Evolutionary conservation across 92 coral and sea anemone genomes (phyloP), one percentile per base, ranked within the genome.

Genomic region (Heteractis magnifica): DNA sequence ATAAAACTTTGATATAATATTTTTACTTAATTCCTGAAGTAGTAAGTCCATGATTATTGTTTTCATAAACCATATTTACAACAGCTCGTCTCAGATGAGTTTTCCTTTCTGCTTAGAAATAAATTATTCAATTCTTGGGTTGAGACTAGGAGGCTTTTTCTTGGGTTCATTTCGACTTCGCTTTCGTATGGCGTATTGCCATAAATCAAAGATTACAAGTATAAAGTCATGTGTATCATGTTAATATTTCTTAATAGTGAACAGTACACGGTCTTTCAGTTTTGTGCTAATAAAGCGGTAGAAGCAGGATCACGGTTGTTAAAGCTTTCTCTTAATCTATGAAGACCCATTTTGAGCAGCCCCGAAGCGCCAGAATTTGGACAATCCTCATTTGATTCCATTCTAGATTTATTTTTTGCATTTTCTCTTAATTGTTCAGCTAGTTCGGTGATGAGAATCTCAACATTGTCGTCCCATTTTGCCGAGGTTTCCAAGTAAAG

Each of bases 381-480:
- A 49, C 65, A 50, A 70, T 77, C 68, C 51, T 72, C 51, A 56
- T 78, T 73, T 8, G 52, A 4, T 9, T 85, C 83, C 78, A 64
- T 14, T 18, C 72, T 49, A 12, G 81, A 7, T 70, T 80, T 91
- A 84, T 82, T 94, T 80, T 85, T 94, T 9, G 95, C 95, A 86
- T 94, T 94, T 75, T 97, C 97, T 77, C 98, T 83, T 83, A 97
- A 85, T 82, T 97, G 98, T 77, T 97, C 98, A 53, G 99, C 98
- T 26, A 97, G 85, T 70, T 89, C 98, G 12, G 98, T 93, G 86
- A 97, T 94, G 56, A 95, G 78, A 51, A 89, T 86, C 71, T 97
- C 98, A 52, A 97, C 94, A 80, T 97, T 97, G 70, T 97, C 98
- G 80, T 95, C 99, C 93, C 98, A 95, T 70, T 97, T 97, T 52